phyloP scores from a whole-genome alignment of 2,113 vertebrate species.

The Hoplias malabaricus region DNA sequence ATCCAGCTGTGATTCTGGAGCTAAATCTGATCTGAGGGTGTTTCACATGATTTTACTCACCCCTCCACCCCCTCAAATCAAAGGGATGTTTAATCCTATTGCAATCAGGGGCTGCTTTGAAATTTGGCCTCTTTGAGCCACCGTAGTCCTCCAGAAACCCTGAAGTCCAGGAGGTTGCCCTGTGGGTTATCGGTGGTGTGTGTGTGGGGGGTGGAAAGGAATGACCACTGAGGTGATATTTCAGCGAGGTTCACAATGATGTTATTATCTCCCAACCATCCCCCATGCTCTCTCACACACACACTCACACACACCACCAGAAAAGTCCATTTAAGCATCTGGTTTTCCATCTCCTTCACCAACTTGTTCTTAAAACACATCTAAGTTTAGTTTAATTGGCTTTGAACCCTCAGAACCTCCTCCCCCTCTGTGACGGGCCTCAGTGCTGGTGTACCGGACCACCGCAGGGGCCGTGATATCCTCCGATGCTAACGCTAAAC shows the following conservation, averaged over 20 bases:
- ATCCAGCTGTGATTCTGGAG: not conserved
- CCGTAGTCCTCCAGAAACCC: constrained; percentile 5
- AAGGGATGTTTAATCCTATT: constrained; percentile 10
- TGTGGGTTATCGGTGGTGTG: not conserved
- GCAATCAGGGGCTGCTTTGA: constrained; percentile 16
- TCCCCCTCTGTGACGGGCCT: constrained; percentile 47
- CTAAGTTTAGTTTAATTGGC: not conserved
- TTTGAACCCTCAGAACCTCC: constrained; percentile 20
- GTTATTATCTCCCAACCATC: not conserved
- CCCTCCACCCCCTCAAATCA: not conserved
- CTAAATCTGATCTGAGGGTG: constrained; percentile 1
- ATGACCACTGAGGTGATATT: constrained; percentile 10
- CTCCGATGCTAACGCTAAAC: constrained; percentile 20
- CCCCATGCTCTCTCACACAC: not conserved
- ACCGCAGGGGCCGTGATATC: constrained; percentile 6
- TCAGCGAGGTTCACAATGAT: constrained; percentile 10
- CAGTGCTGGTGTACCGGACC: constrained; percentile 26
- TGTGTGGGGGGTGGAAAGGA: no score
- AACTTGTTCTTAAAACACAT: no score
- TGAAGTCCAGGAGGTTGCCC: constrained; percentile 1
- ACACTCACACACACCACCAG: not conserved
- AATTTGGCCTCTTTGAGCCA: constrained; percentile 10
- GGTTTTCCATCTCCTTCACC: no score
- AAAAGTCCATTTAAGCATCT: constrained; percentile 28
- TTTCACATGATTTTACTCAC: not conserved